Evolutionary conservation across 2,888 invertebrate species (phyloP).

Genomic region (Polymixis lichenea): DNA sequence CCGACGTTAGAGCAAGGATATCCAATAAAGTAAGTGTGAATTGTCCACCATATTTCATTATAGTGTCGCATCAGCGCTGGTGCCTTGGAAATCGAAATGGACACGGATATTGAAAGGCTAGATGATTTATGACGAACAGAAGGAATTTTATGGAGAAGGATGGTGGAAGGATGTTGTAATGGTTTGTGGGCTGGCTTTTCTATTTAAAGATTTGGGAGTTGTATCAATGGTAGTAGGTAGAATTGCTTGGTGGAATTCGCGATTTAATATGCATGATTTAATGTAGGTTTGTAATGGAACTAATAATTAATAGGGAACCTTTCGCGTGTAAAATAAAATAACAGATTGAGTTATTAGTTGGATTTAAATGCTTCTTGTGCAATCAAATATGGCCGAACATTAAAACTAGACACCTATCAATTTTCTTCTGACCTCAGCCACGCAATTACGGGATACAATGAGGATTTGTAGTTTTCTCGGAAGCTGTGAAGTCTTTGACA

Average conservation of each 20-base stretch:
- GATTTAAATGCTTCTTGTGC: neutral
- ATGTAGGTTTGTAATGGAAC: neutral
- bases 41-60: slow-evolving; percentile 69
- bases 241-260: neutral
- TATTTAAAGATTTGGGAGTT: neutral
- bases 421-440: neutral
- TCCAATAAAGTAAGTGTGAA: slow-evolving; percentile 65
- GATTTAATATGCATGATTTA: neutral
- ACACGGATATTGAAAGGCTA: slow-evolving; percentile 62
- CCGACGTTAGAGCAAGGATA: slow-evolving; percentile 48
- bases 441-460: neutral
- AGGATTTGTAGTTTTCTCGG: slow-evolving; percentile 7
- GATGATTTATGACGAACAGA: slow-evolving; percentile 60
- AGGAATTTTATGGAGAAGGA: slow-evolving; percentile 45
- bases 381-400: neutral
- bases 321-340: neutral
- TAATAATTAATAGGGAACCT: too few species aligned
- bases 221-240: neutral
- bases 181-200: slow-evolving; percentile 13
- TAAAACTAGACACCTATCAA: neutral
- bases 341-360: neutral
- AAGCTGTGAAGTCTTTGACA: slow-evolving; percentile 5
- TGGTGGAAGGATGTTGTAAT: slow-evolving; percentile 26
- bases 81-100: slow-evolving; percentile 62
- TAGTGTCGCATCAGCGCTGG: slow-evolving; percentile 62